Conservation (phyloP, 2,113 vertebrate species). For the Meriones unguiculatus region DNA sequence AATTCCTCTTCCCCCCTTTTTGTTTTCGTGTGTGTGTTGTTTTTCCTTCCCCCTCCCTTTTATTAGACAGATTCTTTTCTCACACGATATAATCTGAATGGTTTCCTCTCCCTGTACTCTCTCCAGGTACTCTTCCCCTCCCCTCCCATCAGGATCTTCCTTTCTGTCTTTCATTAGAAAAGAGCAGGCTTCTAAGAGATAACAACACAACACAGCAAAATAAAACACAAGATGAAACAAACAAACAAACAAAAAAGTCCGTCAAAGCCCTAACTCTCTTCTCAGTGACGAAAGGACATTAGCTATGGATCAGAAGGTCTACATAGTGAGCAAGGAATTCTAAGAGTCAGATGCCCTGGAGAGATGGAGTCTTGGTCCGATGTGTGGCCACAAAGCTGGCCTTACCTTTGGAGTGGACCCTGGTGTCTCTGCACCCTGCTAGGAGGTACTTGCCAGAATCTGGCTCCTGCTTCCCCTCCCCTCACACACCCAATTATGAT, state of each 20-base stretch:
- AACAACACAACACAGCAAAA: background rate
- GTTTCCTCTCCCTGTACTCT: background rate
- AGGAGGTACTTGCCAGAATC: background rate
- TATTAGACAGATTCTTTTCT: background rate
- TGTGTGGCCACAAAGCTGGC: background rate
- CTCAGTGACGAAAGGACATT: slow-evolving; percentile 6
- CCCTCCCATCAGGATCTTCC: background rate
- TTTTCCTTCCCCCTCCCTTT: background rate
- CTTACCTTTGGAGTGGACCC: background rate
- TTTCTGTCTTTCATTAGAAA: background rate
- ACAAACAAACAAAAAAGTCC: background rate
- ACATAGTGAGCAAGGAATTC: background rate
- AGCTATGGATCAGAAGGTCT: background rate
- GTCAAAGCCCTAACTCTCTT: background rate
- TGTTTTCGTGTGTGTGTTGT: background rate
- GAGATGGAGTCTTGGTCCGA: background rate
- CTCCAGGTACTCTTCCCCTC: background rate
- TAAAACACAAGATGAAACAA: background rate
- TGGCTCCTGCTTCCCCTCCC: background rate
- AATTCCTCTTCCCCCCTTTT: background rate
- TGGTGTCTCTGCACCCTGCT: background rate
- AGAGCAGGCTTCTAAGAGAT: background rate
- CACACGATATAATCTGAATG: background rate
- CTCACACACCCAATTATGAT: background rate
- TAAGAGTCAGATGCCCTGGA: background rate